Base-by-base conservation (phyloP, 2,888 invertebrate species). In the Oscheius sp. region DNA sequence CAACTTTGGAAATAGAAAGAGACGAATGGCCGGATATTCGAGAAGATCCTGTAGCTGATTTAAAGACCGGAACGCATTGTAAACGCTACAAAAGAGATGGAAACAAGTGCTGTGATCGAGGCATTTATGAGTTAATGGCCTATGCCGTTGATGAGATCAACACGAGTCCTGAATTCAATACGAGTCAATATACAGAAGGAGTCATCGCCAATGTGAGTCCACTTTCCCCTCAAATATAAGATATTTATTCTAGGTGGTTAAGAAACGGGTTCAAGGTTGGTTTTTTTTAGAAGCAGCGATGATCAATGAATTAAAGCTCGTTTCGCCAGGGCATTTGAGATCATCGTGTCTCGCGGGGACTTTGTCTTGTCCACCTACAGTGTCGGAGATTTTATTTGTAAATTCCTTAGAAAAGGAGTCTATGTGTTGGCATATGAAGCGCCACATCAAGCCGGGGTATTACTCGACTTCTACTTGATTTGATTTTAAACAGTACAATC, bases 401-500 rank as follows among this genome's bases (percentile, higher is more conserved):
- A 37, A 55, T 23, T 55, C 4, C 15, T n/a, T 8, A 55, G 34
- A 20, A n/a, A 55, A 2, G 55, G 37, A 34, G 6, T 55, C 4
- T 55, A 34, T 34, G 37, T 55, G 33, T 4, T 55, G n/a, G 55
- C 34, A 1, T 55, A 33, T 34, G 55, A 55, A 20, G 23, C 55
- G 6, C 55, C 55, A 10, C 31, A 34, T 31, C 55, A 55, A 20
- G 15, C 33, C 17, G 34, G 55, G 55, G 55, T 55, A 20, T n/a
- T n/a, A n/a, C n/a, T n/a, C n/a, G n/a, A n/a, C n/a, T n/a, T n/a
- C n/a, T n/a, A n/a, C n/a, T n/a, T n/a, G n/a, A n/a, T n/a, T n/a
- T 42, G 15, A 52, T n/a, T n/a, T n/a, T n/a, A n/a, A n/a, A n/a
- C 31, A 72, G 63, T 77, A 77, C 67, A 71, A 77, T 58, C 58